These are phyloP conservation scores for Diaperis boleti DNA, from an alignment of 2,888 invertebrate genomes.

Conservation along the genomic window DNA sequence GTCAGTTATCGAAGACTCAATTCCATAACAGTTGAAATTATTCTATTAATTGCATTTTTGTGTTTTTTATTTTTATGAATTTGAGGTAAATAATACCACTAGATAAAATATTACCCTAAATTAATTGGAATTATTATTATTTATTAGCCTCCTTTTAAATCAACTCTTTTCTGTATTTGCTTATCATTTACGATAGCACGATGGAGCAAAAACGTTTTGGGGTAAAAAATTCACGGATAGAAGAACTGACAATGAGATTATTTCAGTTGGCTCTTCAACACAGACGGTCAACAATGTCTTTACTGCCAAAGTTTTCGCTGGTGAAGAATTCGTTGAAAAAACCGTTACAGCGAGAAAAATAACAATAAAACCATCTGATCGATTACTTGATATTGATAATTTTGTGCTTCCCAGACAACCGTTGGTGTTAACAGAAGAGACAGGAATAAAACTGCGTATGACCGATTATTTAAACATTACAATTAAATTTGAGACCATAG, in stretches of 20 bases:
- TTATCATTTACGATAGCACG: slow-evolving; percentile 9
- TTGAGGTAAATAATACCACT: slow-evolving; percentile 34
- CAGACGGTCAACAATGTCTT: no score
- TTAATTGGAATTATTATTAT: slow-evolving; percentile 31
- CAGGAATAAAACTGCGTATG: not conserved
- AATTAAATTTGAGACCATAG: not conserved
- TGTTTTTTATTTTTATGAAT: slow-evolving; percentile 21
- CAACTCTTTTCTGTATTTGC: slow-evolving; percentile 9
- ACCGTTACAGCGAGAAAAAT: not conserved
- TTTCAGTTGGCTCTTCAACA: slow-evolving; percentile 5
- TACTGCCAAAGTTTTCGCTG: no score
- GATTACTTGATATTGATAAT: not conserved
- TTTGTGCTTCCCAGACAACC: slow-evolving; percentile 3
- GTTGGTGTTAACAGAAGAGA: slow-evolving; percentile 2
- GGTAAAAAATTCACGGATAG: slow-evolving; percentile 9
- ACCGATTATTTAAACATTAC: no score
- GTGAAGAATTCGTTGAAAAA: not conserved
- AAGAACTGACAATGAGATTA: slow-evolving; percentile 10
- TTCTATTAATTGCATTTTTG: slow-evolving; percentile 31
- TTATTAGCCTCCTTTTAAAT: slow-evolving; percentile 27
- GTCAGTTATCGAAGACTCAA: slow-evolving; percentile 30
- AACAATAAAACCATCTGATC: slow-evolving; percentile 4
- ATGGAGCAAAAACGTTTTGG: slow-evolving; percentile 12
- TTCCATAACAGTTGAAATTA: slow-evolving; percentile 33
- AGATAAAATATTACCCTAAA: slow-evolving; percentile 31